These are phyloP conservation scores for Eonycteris spelaea DNA, from an alignment of 2,113 vertebrate genomes.

Conservation along the genomic window DNA sequence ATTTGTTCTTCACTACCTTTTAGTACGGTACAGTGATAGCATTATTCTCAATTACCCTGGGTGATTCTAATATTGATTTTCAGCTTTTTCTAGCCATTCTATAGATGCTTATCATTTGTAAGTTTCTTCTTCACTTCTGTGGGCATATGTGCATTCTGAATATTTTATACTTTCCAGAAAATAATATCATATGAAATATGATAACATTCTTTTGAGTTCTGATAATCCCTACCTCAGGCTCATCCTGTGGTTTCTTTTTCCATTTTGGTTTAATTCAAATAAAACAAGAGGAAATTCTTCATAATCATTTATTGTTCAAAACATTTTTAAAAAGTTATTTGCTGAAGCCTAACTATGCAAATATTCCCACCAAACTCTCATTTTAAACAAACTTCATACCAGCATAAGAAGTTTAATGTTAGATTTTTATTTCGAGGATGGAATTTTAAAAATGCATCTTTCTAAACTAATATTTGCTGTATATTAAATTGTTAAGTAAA, in stretches of 20 bases:
- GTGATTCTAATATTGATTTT: constrained; percentile 62
- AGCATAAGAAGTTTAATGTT: not conserved
- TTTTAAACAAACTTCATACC: constrained; percentile 9
- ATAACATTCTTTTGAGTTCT: not conserved
- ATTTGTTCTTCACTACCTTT: constrained; percentile 58
- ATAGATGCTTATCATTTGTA: constrained; percentile 47
- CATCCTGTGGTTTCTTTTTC: not conserved
- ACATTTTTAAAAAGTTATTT: not conserved
- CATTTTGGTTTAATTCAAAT: constrained; percentile 14
- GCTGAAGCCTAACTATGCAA: not conserved
- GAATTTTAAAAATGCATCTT: not conserved
- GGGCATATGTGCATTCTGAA: constrained; percentile 3
- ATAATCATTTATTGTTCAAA: not conserved
- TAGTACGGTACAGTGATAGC: constrained; percentile 25
- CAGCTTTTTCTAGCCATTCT: constrained; percentile 34
- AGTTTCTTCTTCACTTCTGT: not conserved
- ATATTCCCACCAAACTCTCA: not conserved
- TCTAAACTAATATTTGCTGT: constrained; percentile 11
- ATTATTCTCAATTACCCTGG: constrained; percentile 1
- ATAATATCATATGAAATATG: constrained; percentile 11
- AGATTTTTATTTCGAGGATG: not conserved
- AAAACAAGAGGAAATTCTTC: not conserved
- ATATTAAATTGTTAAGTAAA: constrained; percentile 18
- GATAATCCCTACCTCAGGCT: constrained; percentile 24
- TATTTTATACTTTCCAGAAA: constrained; percentile 58